Evolutionary conservation across 2,888 invertebrate genomes (phyloP).

Genomic region (Pristionchus exspectatus): DNA sequence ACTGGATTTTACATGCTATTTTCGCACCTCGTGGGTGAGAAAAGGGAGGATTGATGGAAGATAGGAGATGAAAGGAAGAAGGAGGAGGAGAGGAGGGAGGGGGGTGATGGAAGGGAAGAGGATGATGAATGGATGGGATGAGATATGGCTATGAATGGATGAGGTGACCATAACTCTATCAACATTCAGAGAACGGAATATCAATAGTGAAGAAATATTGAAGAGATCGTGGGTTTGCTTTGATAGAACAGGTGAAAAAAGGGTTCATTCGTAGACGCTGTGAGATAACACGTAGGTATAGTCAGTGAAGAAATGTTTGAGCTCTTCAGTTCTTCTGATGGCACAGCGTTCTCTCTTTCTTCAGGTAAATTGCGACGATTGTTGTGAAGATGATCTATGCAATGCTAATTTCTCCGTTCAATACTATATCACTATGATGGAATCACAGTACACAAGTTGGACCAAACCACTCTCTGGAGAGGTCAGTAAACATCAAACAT

Average conservation of each 20-base stretch:
- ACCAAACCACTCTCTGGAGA: constrained; percentile 71
- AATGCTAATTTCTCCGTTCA: constrained; percentile 72
- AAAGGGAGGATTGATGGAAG: constrained; percentile 28
- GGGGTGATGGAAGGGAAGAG: background rate
- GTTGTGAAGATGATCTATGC: constrained; percentile 72
- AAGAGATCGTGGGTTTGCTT: background rate
- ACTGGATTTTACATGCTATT: constrained; percentile 19
- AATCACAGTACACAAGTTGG: constrained; percentile 73
- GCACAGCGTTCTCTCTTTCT: background rate
- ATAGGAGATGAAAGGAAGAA: constrained; percentile 28
- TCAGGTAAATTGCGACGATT: constrained; percentile 76
- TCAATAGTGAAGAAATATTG: background rate
- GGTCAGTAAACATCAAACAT: constrained; percentile 52
- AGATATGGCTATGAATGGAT: constrained; percentile 23
- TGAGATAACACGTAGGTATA: background rate
- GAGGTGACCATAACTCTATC: background rate
- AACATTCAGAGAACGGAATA: background rate
- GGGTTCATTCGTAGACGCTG: background rate
- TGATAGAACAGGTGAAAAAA: background rate
- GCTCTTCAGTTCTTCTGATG: no score
- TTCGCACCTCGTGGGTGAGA: constrained; percentile 49
- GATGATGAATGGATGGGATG: constrained; percentile 37
- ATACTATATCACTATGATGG: constrained; percentile 68
- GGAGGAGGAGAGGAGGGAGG: background rate
- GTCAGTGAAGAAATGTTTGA: background rate